Base-by-base conservation (phyloP, 2,113 vertebrate genomes). In the Labeo rohita region DNA sequence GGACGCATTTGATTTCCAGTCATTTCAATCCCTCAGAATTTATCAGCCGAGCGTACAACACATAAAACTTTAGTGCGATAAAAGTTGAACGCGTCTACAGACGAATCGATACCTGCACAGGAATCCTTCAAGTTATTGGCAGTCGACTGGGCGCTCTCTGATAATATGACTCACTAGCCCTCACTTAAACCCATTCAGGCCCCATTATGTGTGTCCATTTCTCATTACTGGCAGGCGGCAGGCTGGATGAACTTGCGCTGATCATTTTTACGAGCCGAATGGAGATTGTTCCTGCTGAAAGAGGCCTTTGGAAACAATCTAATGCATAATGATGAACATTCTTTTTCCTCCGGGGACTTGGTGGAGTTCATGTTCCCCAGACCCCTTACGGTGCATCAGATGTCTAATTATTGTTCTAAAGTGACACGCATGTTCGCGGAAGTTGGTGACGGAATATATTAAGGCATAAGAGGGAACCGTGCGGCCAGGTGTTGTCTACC, bases 181-280 rank as follows among this genome's bases (percentile, higher is more conserved):
- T 86, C 85, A 86, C 85, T 86, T 86, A 86, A 86, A 86, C 85
- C 50, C 79, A 72, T 86, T 86, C 85, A 61, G 36, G 65, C 49
- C 43, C 84, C 66, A 86, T 86, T 86, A 80, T 61, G 76, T 80
- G 65, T 86, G 85, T 86, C 85, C 85, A 86, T 86, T 86, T 80
- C 79, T 86, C 75, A 86, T 86, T 86, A 86, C 85, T 56, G 65
- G 47, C 77, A 86, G 77, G 34, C 77, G 15, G 63, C 77, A 59
- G 50, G 66, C 84, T 80, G 75, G 66, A 59, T 80, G 76, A 78
- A 85, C 84, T 85, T 52, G 9, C 9, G 15, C 75, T 80, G 76
- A 80, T 80, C 65, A 80, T 80, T 80, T 80, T 80, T 82, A 86
- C 70, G 66, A 86, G 50, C n/a, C 4, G 47, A 86, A 86, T 73